These are phyloP conservation scores for Pungitius pungitius DNA, from an alignment of 2,113 vertebrate species.

Conservation along the genomic window DNA sequence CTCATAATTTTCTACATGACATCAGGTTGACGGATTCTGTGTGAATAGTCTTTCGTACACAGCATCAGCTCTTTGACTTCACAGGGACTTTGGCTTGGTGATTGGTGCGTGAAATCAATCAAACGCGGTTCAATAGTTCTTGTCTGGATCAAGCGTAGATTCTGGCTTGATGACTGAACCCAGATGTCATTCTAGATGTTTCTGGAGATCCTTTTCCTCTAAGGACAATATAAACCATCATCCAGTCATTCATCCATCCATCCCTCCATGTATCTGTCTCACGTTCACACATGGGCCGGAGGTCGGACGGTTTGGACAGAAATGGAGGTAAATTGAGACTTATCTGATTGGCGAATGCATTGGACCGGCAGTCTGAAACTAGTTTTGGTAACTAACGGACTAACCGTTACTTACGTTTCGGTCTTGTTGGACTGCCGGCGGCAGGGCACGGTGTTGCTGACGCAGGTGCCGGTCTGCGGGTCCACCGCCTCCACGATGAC, in stretches of 20 bases:
- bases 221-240: not conserved
- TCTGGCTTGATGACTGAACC: not conserved
- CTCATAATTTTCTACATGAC: too few relatives aligned
- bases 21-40: too few relatives aligned
- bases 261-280: not conserved
- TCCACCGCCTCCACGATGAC: constrained; percentile 97
- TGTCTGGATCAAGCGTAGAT: not conserved
- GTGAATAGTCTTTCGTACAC: too few relatives aligned
- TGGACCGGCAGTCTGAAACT: too few relatives aligned
- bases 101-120: too few relatives aligned
- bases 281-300: too few relatives aligned
- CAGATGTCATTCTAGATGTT: not conserved
- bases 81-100: too few relatives aligned
- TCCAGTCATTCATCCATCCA: too few relatives aligned
- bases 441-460: constrained; percentile 97
- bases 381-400: too few relatives aligned
- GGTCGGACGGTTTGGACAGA: not conserved
- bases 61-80: too few relatives aligned
- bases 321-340: not conserved
- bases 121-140: too few relatives aligned
- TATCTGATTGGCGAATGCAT: too few relatives aligned
- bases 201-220: not conserved
- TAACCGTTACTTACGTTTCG: constrained; percentile 84
- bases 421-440: constrained; percentile 94
- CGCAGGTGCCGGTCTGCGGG: constrained; percentile 89